These are phyloP conservation scores for Atlantisia rogersi DNA, from an alignment of 2,113 vertebrate species.

Conservation along the genomic window DNA sequence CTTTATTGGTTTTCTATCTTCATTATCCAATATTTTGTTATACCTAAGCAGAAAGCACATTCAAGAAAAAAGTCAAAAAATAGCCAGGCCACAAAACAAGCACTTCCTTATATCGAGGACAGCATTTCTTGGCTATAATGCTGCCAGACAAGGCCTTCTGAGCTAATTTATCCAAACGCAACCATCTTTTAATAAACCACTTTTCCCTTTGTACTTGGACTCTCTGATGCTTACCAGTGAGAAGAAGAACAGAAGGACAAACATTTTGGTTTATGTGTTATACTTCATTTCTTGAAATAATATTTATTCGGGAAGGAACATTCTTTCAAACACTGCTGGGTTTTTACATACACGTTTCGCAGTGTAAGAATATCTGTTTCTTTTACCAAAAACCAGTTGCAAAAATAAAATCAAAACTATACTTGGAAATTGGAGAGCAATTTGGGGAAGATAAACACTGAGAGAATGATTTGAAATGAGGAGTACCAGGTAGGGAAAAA, in stretches of 20 bases:
- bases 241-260: not conserved
- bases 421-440: not conserved
- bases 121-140: not conserved
- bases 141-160: not conserved
- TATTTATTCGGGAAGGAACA: constrained; percentile 29
- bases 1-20: constrained; percentile 73
- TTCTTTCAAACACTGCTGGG: not conserved
- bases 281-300: constrained; percentile 3
- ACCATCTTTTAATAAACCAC: not conserved
- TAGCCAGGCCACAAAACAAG: not conserved
- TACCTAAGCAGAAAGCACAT: constrained; percentile 66
- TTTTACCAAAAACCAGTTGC: not conserved
- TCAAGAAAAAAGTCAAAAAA: not conserved
- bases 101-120: not conserved
- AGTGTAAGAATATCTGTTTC: constrained; percentile 14
- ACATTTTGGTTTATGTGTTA: not conserved
- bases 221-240: not conserved
- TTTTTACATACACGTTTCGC: not conserved
- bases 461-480: not conserved
- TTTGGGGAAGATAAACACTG: not conserved
- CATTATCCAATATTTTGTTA: constrained; percentile 67
- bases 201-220: not conserved
- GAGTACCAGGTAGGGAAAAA: not conserved
- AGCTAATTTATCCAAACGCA: not conserved
- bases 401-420: not conserved